A percentile compares a stretch with the other conserved stretches of the same genome.
phyloP scores from a whole-genome alignment of 2,113 vertebrate species.

The Trematocara marginatum region DNA sequence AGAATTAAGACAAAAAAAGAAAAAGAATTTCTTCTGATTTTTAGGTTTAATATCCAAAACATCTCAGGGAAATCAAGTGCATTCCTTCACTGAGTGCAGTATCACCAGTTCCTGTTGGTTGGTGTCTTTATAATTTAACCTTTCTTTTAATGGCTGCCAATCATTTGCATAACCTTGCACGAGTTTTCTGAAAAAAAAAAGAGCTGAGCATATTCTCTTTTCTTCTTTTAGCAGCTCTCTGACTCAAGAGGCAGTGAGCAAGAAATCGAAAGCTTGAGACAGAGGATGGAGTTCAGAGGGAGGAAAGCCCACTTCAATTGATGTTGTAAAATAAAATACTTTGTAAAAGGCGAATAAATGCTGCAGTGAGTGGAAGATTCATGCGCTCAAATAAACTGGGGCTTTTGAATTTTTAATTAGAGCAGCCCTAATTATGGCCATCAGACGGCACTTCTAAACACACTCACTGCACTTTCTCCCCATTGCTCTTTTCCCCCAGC shows the following conservation, averaged over 20 bases:
- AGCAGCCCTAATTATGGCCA: slow-evolving; percentile 98
- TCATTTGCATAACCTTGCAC: slow-evolving; percentile 4
- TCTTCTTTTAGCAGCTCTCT: background rate
- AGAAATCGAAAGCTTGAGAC: slow-evolving; percentile 23
- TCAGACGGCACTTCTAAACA: slow-evolving; percentile 98
- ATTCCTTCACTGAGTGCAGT: background rate
- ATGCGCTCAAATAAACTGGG: slow-evolving; percentile 99
- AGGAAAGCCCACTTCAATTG: slow-evolving; percentile 85
- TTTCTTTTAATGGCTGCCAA: slow-evolving; percentile 10
- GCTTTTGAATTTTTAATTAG: slow-evolving; percentile 99
- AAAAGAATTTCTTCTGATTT: background rate
- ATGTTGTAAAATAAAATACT: slow-evolving; percentile 96
- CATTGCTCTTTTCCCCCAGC: slow-evolving; percentile 62
- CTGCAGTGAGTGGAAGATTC: slow-evolving; percentile 87
- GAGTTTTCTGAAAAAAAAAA: slow-evolving; percentile 2
- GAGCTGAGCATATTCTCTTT: background rate
- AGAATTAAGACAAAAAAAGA: background rate
- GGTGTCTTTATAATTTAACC: background rate
- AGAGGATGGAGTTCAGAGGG: slow-evolving; percentile 14
- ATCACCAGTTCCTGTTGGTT: background rate
- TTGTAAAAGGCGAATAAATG: slow-evolving; percentile 98
- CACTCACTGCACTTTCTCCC: slow-evolving; percentile 85
- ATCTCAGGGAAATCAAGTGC: background rate
- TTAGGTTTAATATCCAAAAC: background rate
- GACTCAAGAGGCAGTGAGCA: background rate